These are phyloP conservation scores for Ophion slaviceki DNA, from an alignment of 2,888 invertebrate species.

Conservation along the genomic window DNA sequence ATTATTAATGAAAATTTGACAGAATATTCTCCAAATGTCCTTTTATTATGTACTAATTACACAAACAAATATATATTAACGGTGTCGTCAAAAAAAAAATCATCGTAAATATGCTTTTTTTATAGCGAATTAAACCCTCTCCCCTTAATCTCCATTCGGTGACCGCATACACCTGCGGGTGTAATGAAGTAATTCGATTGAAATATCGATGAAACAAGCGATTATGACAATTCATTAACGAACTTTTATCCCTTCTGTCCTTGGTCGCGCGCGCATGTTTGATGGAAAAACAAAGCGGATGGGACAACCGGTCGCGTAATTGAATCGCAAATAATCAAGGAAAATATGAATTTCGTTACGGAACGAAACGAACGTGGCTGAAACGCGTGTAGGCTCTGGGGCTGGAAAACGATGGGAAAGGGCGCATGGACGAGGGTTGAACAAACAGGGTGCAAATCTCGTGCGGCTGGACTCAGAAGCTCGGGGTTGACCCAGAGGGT, in stretches of 20 bases:
- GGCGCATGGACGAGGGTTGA: slow-evolving; percentile 1
- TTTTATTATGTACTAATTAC: too few relatives aligned
- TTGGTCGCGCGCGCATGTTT: slow-evolving; percentile 13
- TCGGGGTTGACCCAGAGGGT: slow-evolving; percentile 47
- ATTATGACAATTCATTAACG: background rate
- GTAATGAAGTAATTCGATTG: slow-evolving; percentile 18
- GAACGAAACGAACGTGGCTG: slow-evolving; percentile 50
- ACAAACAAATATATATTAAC: too few relatives aligned
- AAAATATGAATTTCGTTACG: slow-evolving; percentile 64
- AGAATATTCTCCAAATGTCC: too few relatives aligned
- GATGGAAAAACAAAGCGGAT: slow-evolving; percentile 26
- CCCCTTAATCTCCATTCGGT: too few relatives aligned
- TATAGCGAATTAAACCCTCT: too few relatives aligned
- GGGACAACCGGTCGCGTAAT: slow-evolving; percentile 51
- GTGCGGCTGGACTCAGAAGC: slow-evolving; percentile 28
- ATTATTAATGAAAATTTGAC: too few relatives aligned
- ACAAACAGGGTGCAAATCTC: slow-evolving; percentile 61
- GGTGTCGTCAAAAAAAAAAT: too few relatives aligned
- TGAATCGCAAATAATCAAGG: slow-evolving; percentile 63
- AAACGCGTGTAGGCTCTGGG: slow-evolving; percentile 21
- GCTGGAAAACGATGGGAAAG: background rate
- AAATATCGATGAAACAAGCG: slow-evolving; percentile 32
- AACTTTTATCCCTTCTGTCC: background rate
- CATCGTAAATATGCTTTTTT: too few relatives aligned
- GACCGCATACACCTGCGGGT: too few relatives aligned